Evolutionary conservation across 2,113 vertebrate species (phyloP), one percentile per base, ranked within the genome.

Genomic region (Synodontis membranacea): DNA sequence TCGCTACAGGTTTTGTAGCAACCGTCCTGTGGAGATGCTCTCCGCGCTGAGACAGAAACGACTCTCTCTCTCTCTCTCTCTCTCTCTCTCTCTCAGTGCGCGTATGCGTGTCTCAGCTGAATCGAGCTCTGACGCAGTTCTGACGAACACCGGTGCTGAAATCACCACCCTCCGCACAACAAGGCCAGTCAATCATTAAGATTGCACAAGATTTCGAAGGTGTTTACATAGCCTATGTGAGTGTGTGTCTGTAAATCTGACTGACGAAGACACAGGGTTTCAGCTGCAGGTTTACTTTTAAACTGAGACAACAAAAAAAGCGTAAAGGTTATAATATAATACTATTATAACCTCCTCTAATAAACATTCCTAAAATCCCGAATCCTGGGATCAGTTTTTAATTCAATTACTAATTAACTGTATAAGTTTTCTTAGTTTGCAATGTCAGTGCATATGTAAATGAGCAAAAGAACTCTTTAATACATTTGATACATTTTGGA

Each of bases 121-220:
- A 91, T 90, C 93, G 92, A 66, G 64, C 81, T 90, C 95, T 98
- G 97, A 98, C 97, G 97, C 96, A 97, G 95, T 96, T 91, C 94
- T 98, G 97, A 99, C 97, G 97, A 93, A 96, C 93, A 89, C 94
- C 92, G 91, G 91, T 89, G 91, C 94, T 95, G 95, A 96, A 95
- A 96, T 95, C 94, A 95, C 95, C 93, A 93, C 92, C 90, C 89
- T 88, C 74, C 89, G 70, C 90, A 92, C 91, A 91, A 92, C 1
- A 72, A 88, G 88, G 88, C 93, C 93, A 82, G 94, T 93, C 90
- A 94, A 95, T 91, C 81, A 82, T 82, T 34, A 82, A 66, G 81
- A 82, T 23, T 66, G 42, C 28, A 12, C 15, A 66, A 82, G 81
- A 44, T 34, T 68, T 80, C 5, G 42, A 14, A 66, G 17, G 44